Base-by-base conservation (phyloP, 2,797 vertebrate species). In the Xerus rutilus region DNA sequence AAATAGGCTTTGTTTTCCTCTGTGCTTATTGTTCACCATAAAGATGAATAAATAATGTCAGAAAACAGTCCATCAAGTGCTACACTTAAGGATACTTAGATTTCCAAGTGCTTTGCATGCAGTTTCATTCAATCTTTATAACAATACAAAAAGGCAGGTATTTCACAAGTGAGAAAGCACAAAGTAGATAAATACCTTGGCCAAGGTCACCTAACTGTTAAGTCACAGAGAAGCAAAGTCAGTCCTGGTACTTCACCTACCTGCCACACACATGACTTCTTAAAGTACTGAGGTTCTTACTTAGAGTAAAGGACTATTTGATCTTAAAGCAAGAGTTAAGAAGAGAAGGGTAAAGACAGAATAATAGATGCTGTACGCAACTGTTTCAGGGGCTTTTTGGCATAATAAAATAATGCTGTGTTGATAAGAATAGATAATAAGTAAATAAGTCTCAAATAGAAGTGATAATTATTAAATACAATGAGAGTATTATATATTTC, bases 341-440 rank as follows among this genome's bases (percentile, higher is more conserved):
- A 89, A 89, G 5, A 52, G 20, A 94, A 87, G 23, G 1, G 23
- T 85, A 25, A 95, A 73, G 25, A 86, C 30, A 35, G 14, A 12
- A 1, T 23, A 89, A 32, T 3, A 72, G 23, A 65, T 28, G 9
- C 20, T 47, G 13, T 52, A 7, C 95, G 25, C 15, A 81, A 47
- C 32, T 43, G 13, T 28, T 91, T 43, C 30, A 65, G 45, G 35
- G 45, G 30, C 17, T 93, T 83, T 76, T 73, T 86, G 73, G 11
- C 4, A 87, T 35, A 64, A 89, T 57, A 69, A 94, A 82, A 89
- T 52, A 76, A 95, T 93, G 54, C 47, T 86, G 25, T 86, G 12
- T 45, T 76, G 7, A 87, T 45, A 47, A 91, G 57, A 30, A 45
- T 49, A 86, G 47, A 25, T 54, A 39, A 74, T 45, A 78, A 65